Evolutionary conservation across 2,797 vertebrate genomes (phyloP), one percentile per base, ranked within the genome.

Genomic region (Hippocampus kuda): DNA sequence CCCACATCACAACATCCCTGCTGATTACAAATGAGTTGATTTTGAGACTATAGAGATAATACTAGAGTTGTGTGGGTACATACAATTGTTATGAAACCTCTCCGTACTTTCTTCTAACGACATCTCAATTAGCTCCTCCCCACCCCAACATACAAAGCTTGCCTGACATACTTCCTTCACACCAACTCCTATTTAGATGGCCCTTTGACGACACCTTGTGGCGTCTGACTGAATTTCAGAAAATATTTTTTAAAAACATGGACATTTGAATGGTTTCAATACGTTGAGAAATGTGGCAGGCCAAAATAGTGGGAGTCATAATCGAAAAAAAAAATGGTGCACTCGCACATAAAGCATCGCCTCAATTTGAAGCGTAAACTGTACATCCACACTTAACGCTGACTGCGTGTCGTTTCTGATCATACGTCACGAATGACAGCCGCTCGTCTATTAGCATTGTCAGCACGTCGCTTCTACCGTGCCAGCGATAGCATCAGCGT

Each of bases 401-500:
- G 63, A 48, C 26, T 4, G 41, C 22, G n/a, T 42, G n/a, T 64
- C 41, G 12, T 64, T 9, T 63, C 30, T 2, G 2, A 22, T 15
- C 22, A 41, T 42, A 64, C 15, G 41, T 65, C 63, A 46, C 24
- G 9, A 65, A 65, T 48, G 42, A 27, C n/a, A 65, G 11, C 22
- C 20, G n/a, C n/a, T 65, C 42, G 15, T 46, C 42, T 66, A 34
- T 67, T 54, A 34, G 65, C 27, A 49, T 67, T 54, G 44, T 54
- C 27, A 26, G 51, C 49, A 56, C 51, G 34, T 67, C 20, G 38
- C 27, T 72, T 49, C 75, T 66, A 44, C 2, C 74, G 70, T 83
- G 79, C 85, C 83, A 75, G 78, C 67, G 63, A 85, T 72, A 78
- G 81, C 83, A 80, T 87, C 77, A 42, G 88, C 85, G 87, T 86